Conservation (phyloP, 2,797 vertebrate species). For the Poeciliopsis presidionis region DNA sequence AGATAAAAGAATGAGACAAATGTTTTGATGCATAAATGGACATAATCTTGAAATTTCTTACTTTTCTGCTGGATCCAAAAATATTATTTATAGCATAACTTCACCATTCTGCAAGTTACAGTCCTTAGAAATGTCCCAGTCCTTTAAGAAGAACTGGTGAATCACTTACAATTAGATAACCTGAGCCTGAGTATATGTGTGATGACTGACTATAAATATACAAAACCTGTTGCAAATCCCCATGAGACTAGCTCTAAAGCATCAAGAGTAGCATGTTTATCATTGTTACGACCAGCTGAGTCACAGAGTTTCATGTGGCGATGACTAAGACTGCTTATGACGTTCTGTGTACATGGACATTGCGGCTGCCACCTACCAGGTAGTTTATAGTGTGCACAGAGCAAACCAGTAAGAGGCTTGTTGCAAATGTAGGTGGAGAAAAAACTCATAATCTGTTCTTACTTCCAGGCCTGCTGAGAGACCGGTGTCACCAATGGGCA, state of each 20-base stretch:
- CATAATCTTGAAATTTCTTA: not conserved
- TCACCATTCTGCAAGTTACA: not conserved
- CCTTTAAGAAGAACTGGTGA: not conserved
- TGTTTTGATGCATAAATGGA: not conserved
- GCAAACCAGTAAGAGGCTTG: conserved; percentile 69
- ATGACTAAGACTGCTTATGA: conserved; percentile 19
- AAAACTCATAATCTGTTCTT: conserved; percentile 44
- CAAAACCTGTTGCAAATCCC: conserved; percentile 9
- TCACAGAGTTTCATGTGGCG: conserved; percentile 35
- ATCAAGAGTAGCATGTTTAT: not conserved
- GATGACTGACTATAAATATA: not conserved
- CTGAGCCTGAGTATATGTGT: not conserved
- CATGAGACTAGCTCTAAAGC: conserved; percentile 10
- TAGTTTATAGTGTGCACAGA: conserved; percentile 32
- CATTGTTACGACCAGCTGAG: conserved; percentile 18
- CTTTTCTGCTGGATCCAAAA: not conserved
- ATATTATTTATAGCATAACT: not conserved
- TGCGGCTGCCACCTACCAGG: conserved; percentile 59
- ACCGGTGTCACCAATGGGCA: not conserved
- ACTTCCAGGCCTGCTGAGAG: not conserved
- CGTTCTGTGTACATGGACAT: conserved; percentile 27
- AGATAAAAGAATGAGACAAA: not conserved
- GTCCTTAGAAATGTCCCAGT: not conserved
- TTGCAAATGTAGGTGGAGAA: conserved; percentile 19
- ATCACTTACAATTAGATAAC: not conserved